Evolutionary conservation across 1,140 invertebrate species (phyloP), one percentile per base, ranked within the genome.

Genomic region (Eupristina koningsbergeri): DNA sequence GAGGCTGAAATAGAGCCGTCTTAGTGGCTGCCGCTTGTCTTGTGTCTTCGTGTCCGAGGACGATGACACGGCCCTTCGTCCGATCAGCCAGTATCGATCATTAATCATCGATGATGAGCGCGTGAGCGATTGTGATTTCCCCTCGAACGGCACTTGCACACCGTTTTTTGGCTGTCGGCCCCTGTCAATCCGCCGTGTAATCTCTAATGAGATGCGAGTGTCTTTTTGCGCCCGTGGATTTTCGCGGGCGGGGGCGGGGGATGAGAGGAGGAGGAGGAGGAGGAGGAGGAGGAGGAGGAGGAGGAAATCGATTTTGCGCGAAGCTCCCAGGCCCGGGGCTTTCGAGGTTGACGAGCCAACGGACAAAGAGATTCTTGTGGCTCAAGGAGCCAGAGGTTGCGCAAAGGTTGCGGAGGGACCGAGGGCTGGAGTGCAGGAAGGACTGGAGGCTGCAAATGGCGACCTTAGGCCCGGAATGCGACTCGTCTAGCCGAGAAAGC

Each of bases 1-100:
- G n/a, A 73, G 36, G 36, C 29, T 53, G 78, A 82, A 85, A 86
- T 87, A 84, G 79, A 74, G 69, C 73, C 61, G 50, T 79, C 78
- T 74, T n/a, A n/a, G 67, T 6, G 22, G 47, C 11, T 41, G 34
- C 85, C 61, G n/a, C n/a, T n/a, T n/a, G n/a, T n/a, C n/a, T n/a
- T n/a, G n/a, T n/a, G n/a, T n/a, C 87, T 67, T 79, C 85, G 75
- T 19, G 45, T 78, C 69, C 45, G 47, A 76, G 84, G 81, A 86
- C 88, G 88, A 90, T 90, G 89, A 91, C 89, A 91, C 87, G 86
- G 87, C 86, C 87, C 86, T 88, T 84, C 84, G 86, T 73, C 83
- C 58, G 63, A 87, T 87, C 86, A 84, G 2, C 19, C 41, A 19
- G 29, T 85, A 85, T 86, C 86, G 82, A 88, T 91, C 91, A 92